Base-by-base conservation (phyloP, 2,888 invertebrate genomes). In the Dynastes grantii region DNA sequence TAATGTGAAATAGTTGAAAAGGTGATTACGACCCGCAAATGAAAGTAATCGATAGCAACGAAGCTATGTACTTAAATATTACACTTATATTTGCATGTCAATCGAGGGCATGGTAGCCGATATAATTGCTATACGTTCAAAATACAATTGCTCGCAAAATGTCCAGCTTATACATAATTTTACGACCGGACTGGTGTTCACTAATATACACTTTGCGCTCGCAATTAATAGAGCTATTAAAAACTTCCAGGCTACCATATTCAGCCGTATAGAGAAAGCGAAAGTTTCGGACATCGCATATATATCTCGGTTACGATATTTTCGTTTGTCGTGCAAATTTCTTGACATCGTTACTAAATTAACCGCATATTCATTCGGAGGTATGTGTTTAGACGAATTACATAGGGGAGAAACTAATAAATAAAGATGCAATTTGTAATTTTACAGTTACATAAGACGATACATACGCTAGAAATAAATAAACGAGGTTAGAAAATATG, bases 221-320 rank as follows among this genome's bases (percentile, higher is more conserved):
- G 45, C 45, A 45, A 8, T 70, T 53, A 70, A 70, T 55, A 53
- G 27, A 55, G 51, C 70, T 29, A 70, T 70, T 70, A 70, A 70
- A 70, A 53, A 8, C 1, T n/a, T 29, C 45, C 29, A 13, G 11
- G 70, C 53, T 70, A 32, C 70, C 70, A n/a, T 70, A 53, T 53
- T 70, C 70, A n/a, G 70, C 32, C 45, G 53, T 45, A 8, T n/a
- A 53, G 70, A 70, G 70, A 70, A 70, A 70, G 53, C 70, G 70
- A 70, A 53, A 70, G 70, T 70, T 70, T 53, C 8, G 53, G 51
- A 40, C 29, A 9, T n/a, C 13, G 68, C n/a, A 11, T 45, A 11
- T 11, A 45, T 8, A 11, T 8, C 45, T 8, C 27, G 53, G 22
- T 13, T 13, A 13, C 37, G 51, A 9, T 53, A 16, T 8, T 45